phyloP scores from a whole-genome alignment of 2,113 vertebrate species.

The Chaetura pelagica region DNA sequence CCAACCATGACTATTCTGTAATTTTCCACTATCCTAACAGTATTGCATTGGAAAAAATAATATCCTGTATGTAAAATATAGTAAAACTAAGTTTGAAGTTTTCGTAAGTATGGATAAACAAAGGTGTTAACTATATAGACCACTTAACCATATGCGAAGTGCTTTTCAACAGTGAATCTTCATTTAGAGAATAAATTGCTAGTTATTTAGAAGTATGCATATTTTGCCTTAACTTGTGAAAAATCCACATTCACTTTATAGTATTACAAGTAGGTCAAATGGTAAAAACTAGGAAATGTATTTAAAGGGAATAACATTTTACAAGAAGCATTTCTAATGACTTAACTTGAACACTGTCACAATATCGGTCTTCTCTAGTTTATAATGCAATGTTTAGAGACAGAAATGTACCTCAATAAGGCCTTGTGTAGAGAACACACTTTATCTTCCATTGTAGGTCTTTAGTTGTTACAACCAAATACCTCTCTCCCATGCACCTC shows the following conservation, averaged over 20 bases:
- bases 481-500: background rate
- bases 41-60: background rate
- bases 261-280: background rate
- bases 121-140: background rate
- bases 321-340: background rate
- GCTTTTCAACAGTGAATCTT: background rate
- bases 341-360: background rate
- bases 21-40: background rate
- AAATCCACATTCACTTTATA: background rate
- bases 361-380: background rate
- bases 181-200: background rate
- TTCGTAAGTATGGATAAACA: background rate
- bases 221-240: background rate
- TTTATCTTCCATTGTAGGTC: background rate
- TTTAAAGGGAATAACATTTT: background rate
- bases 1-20: no score
- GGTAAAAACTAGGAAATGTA: background rate
- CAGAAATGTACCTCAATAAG: background rate
- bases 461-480: background rate
- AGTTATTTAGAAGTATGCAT: background rate
- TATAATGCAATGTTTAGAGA: background rate
- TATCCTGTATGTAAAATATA: background rate
- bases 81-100: background rate
- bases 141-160: background rate
- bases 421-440: background rate